These are phyloP conservation scores for Eleginops maclovinus DNA, from an alignment of 2,113 vertebrate genomes.

Conservation along the genomic window DNA sequence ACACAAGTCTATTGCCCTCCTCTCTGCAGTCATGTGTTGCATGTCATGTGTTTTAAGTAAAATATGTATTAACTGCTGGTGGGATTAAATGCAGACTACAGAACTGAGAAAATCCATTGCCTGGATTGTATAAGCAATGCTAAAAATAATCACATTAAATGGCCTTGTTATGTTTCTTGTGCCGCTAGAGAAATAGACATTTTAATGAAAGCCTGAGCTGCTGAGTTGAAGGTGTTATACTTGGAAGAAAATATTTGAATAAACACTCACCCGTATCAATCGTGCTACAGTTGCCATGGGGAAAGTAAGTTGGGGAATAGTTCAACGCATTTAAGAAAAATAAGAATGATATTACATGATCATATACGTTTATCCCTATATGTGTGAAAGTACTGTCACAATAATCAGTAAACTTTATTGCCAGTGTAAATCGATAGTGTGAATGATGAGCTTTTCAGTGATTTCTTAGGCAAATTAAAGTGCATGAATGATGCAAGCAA, in stretches of 20 bases:
- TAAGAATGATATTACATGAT: too few species aligned
- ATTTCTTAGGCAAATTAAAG: too few species aligned
- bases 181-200: background rate
- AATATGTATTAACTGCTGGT: constrained; percentile 20
- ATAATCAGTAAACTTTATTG: background rate
- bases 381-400: background rate
- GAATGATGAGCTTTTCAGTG: background rate
- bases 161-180: background rate
- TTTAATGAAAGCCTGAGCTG: background rate
- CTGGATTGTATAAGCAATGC: background rate
- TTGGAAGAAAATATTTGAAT: background rate
- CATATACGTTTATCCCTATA: too few species aligned
- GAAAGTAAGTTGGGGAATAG: background rate
- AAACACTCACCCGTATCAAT: background rate
- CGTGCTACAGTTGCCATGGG: background rate
- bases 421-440: background rate
- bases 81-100: background rate
- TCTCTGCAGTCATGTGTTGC: constrained; percentile 45
- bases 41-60: constrained; percentile 28
- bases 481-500: too few species aligned
- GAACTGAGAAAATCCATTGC: background rate
- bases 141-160: constrained; percentile 3
- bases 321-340: background rate
- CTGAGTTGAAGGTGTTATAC: background rate
- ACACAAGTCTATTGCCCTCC: constrained; percentile 55